These are phyloP conservation scores for Phalacrocorax carbo DNA, from an alignment of 2,113 vertebrate genomes.

Conservation along the genomic window DNA sequence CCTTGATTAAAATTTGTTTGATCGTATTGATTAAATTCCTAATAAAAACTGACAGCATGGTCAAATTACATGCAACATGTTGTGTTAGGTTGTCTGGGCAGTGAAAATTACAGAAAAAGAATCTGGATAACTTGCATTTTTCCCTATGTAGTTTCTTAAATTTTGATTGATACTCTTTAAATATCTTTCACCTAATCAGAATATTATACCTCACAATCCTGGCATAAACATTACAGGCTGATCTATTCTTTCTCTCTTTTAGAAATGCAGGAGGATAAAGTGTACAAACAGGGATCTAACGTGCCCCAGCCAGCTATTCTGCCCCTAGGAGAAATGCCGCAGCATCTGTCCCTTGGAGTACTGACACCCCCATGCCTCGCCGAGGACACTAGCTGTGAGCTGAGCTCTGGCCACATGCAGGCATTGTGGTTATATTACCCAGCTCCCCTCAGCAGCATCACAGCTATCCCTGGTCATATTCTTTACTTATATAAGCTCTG, in stretches of 20 bases:
- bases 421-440: fast-evolving
- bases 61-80: background rate
- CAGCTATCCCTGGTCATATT: background rate
- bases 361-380: too few species aligned
- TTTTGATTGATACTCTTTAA: background rate
- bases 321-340: background rate
- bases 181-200: background rate
- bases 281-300: background rate
- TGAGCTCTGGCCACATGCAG: background rate
- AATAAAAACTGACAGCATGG: background rate
- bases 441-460: background rate
- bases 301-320: background rate
- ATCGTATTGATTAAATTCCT: background rate
- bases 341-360: background rate
- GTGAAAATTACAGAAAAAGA: background rate
- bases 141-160: background rate
- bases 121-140: background rate
- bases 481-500: background rate
- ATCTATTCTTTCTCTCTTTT: background rate
- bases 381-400: background rate
- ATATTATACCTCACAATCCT: background rate
- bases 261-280: background rate
- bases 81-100: background rate
- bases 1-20: conserved; percentile 4
- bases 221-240: background rate